phyloP scores from a whole-genome alignment of 2,797 vertebrate species.

The Betta splendens region DNA sequence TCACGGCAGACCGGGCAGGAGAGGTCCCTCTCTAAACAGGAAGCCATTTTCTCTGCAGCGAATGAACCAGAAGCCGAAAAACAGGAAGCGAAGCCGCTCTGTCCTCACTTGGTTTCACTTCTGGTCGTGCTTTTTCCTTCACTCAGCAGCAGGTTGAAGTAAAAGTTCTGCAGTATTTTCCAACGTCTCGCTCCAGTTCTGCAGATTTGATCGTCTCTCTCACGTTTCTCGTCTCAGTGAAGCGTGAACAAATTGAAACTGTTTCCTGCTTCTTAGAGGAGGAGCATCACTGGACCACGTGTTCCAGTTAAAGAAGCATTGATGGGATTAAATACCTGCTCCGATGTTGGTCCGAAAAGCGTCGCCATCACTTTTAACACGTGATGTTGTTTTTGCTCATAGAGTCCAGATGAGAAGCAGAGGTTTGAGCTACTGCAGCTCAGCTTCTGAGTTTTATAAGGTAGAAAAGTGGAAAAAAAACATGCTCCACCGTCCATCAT shows the following conservation, averaged over 20 bases:
- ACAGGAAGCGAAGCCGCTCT: not conserved
- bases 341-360: no score
- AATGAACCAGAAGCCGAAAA: not conserved
- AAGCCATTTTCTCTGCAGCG: slow-evolving; percentile 7
- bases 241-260: no score
- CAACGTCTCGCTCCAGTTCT: not conserved
- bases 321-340: no score
- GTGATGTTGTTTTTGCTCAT: no score
- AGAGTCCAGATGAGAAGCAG: no score
- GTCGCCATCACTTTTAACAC: no score
- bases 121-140: not conserved
- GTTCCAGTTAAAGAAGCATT: slow-evolving; percentile 6
- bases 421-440: no score
- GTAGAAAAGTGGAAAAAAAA: no score
- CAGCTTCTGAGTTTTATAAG: no score
- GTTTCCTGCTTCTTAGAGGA: not conserved
- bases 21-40: not conserved
- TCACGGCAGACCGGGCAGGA: slow-evolving; percentile 15
- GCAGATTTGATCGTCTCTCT: not conserved
- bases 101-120: slow-evolving; percentile 1
- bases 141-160: not conserved
- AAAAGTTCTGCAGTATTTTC: not conserved
- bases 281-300: not conserved
- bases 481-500: no score
- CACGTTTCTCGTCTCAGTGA: not conserved